These are phyloP conservation scores for Drepanosiphum platanoidis DNA, from an alignment of 2,888 invertebrate genomes.

Conservation along the genomic window DNA sequence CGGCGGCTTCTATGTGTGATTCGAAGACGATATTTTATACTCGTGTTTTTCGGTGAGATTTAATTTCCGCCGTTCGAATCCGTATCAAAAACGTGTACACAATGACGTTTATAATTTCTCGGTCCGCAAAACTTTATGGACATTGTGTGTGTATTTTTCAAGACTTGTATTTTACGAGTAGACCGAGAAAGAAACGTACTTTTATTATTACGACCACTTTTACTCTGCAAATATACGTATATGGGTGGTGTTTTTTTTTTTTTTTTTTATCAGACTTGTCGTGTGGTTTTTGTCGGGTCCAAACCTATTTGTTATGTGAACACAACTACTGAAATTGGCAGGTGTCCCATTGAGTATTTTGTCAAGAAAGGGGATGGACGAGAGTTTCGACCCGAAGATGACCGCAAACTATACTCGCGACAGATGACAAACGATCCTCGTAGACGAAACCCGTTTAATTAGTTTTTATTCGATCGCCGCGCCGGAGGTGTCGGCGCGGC, in stretches of 20 bases:
- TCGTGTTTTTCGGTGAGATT: too few species aligned
- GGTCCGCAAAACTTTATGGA: background rate
- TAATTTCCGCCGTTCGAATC: too few species aligned
- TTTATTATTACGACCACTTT: too few species aligned
- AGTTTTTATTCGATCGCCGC: background rate
- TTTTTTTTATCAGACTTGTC: background rate
- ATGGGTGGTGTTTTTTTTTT: background rate
- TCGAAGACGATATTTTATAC: too few species aligned
- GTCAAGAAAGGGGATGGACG: background rate
- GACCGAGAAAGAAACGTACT: too few species aligned
- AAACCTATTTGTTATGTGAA: conserved; percentile 9
- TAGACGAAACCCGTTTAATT: conserved; percentile 25
- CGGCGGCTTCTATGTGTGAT: too few species aligned
- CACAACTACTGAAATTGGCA: conserved; percentile 12
- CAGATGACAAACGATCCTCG: conserved; percentile 28
- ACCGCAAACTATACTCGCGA: background rate
- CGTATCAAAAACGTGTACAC: too few species aligned
- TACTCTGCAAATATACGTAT: too few species aligned
- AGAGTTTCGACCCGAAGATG: background rate
- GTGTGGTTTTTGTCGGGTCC: background rate
- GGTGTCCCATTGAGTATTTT: conserved; percentile 35
- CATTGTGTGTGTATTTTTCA: background rate
- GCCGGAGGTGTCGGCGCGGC: background rate
- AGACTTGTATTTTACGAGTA: background rate
- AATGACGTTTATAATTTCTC: background rate